Conservation (phyloP, 2,888 invertebrate genomes). For the Orthosia cruda region DNA sequence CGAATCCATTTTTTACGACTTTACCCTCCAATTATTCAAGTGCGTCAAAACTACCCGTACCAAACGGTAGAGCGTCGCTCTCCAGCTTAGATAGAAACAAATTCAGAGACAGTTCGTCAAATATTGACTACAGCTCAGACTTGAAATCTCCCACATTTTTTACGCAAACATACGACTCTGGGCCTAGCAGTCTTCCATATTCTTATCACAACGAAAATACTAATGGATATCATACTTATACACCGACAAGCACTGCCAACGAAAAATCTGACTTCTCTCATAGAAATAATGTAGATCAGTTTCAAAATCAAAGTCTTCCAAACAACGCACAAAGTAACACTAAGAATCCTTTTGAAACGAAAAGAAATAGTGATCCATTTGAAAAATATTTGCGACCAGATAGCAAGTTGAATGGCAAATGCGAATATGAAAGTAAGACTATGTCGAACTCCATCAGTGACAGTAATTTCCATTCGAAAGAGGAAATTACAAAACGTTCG, state of each 20-base stretch:
- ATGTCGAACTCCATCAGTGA: slow-evolving; percentile 85
- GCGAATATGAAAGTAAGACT: slow-evolving; percentile 74
- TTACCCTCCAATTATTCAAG: slow-evolving; percentile 86
- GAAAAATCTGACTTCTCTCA: slow-evolving; percentile 74
- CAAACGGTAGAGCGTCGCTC: slow-evolving; percentile 82
- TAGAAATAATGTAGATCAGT: slow-evolving; percentile 73
- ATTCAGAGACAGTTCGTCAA: slow-evolving; percentile 76
- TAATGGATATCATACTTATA: slow-evolving; percentile 75
- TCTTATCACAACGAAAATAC: slow-evolving; percentile 74
- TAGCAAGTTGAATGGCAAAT: slow-evolving; percentile 77
- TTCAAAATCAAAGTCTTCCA: slow-evolving; percentile 75
- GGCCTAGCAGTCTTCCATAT: slow-evolving; percentile 79
- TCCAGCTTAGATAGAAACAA: slow-evolving; percentile 87
- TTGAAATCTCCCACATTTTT: slow-evolving; percentile 82
- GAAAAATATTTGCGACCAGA: slow-evolving; percentile 83
- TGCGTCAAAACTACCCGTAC: slow-evolving; percentile 88
- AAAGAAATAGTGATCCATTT: slow-evolving; percentile 84
- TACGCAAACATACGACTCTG: slow-evolving; percentile 77
- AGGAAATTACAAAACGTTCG: slow-evolving; percentile 84
- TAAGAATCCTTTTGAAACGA: slow-evolving; percentile 85
- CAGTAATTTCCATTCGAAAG: slow-evolving; percentile 82
- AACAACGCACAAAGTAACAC: slow-evolving; percentile 70
- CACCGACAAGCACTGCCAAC: slow-evolving; percentile 67
- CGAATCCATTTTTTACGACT: slow-evolving; percentile 90
- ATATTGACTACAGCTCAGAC: slow-evolving; percentile 77